Conservation (phyloP, 2,797 vertebrate species). For the Mycteria americana region DNA sequence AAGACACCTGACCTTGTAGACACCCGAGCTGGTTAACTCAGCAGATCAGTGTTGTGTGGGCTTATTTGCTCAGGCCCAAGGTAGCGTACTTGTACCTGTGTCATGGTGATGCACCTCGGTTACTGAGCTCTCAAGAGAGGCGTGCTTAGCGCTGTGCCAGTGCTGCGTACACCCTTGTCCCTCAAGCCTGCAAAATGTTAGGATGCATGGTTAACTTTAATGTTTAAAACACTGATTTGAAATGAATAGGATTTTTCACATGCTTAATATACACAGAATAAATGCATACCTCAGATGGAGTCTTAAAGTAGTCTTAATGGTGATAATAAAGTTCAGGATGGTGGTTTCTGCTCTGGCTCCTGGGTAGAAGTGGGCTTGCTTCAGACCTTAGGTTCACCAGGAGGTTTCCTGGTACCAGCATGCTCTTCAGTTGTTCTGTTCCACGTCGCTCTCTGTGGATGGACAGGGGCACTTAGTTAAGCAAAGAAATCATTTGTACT, state of each 20-base stretch:
- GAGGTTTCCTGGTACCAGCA: background rate
- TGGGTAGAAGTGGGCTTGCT: background rate
- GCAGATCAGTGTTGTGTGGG: background rate
- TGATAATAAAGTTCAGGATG: background rate
- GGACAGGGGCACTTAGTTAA: background rate
- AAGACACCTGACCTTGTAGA: too few species aligned
- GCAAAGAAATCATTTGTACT: background rate
- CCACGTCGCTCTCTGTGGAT: rapidly evolving
- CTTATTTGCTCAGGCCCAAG: background rate
- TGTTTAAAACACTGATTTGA: rapidly evolving
- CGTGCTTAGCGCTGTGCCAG: background rate
- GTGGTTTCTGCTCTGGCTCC: background rate
- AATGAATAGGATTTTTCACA: background rate
- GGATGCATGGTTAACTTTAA: rapidly evolving
- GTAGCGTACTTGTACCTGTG: background rate
- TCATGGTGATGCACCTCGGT: rapidly evolving
- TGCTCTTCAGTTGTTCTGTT: background rate
- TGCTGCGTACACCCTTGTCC: background rate
- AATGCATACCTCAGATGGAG: background rate
- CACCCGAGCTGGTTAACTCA: background rate
- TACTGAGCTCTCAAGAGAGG: background rate
- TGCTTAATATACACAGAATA: background rate
- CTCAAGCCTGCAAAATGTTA: rapidly evolving
- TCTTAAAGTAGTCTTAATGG: background rate
- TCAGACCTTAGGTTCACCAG: background rate